Base-by-base conservation (phyloP, 2,888 invertebrate species). In the Tineola bisselliella region DNA sequence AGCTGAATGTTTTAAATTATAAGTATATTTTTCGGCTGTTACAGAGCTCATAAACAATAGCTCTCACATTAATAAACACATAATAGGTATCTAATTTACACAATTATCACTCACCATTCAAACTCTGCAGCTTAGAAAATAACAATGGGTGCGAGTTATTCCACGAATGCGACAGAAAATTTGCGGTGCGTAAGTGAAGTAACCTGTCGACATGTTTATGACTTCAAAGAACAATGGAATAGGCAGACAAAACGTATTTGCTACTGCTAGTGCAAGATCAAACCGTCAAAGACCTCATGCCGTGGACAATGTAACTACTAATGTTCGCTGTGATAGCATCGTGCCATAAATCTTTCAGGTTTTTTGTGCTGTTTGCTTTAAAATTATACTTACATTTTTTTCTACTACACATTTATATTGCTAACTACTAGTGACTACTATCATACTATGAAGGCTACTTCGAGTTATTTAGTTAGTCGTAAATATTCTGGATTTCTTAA, bases 191-290 rank as follows among this genome's bases (percentile, higher is more conserved):
- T 3, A 31, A 33, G 31, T 31, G 56, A 44, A 59, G 65, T 67
- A 76, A 86, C 83, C 79, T 84, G 86, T 81, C 80, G 83, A 84
- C 84, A 84, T 80, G 74, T 83, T 84, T 82, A 81, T 75, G 75
- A 77, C 72, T 63, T 64, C 54, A 63, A 73, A 81, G 82, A 84
- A 87, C 84, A 84, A 84, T 73, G 65, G 61, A 62, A 59, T 59
- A 61, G 61, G 65, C 43, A 18, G 62, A 60, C 63, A 62, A 64
- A 62, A 63, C 64, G 63, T 62, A 62, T 64, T 61, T 61, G 74
- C 76, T 73, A 74, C 75, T 71, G 79, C 73, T 66, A 18, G 54
- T 67, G 66, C 65, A 62, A 65, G 52, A 63, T 60, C 61, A 63
- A 44, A 79, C 79, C 60, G 57, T 31, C 59, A 83, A 81, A 78